phyloP scores from a whole-genome alignment of 2,888 invertebrate genomes.

The Noctua janthina region DNA sequence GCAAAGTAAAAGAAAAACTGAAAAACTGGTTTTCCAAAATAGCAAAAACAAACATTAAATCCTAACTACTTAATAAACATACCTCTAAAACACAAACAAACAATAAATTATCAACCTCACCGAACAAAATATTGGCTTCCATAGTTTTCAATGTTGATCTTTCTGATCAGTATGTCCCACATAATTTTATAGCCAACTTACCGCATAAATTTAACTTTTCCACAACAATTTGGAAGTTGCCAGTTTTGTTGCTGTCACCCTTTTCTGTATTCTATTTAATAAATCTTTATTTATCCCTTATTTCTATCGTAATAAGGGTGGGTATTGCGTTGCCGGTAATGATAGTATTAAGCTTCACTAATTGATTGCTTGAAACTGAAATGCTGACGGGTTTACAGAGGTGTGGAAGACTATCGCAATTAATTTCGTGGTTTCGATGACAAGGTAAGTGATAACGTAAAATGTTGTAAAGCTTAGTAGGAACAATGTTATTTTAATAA shows the following conservation, averaged over 20 bases:
- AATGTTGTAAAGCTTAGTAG: neutral
- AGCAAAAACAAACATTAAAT: constrained; percentile 9
- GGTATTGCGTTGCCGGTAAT: constrained; percentile 63
- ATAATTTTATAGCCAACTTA: constrained; percentile 79
- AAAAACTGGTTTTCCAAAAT: neutral
- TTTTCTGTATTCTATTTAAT: constrained; percentile 71
- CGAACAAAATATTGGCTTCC: constrained; percentile 25
- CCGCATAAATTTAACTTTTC: constrained; percentile 83
- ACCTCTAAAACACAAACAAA: constrained; percentile 40
- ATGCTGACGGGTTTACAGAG: constrained; percentile 44
- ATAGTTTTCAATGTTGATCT: constrained; percentile 53
- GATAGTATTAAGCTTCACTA: constrained; percentile 70
- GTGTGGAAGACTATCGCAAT: constrained; percentile 46
- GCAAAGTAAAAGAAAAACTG: neutral
- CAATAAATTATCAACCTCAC: constrained; percentile 40
- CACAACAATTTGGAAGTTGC: constrained; percentile 80
- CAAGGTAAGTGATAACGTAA: constrained; percentile 21
- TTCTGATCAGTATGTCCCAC: constrained; percentile 70
- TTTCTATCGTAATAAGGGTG: constrained; percentile 60
- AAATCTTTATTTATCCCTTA: constrained; percentile 72
- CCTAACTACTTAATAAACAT: constrained; percentile 5
- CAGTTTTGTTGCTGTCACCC: constrained; percentile 81
- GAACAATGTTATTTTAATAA: neutral
- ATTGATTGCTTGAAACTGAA: constrained; percentile 72
- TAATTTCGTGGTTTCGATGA: constrained; percentile 55